A percentile compares a stretch with the other conserved stretches of the same genome.
These are phyloP conservation scores for Thalpophila matura DNA, from an alignment of 2,888 invertebrate genomes.

Conservation along the genomic window DNA sequence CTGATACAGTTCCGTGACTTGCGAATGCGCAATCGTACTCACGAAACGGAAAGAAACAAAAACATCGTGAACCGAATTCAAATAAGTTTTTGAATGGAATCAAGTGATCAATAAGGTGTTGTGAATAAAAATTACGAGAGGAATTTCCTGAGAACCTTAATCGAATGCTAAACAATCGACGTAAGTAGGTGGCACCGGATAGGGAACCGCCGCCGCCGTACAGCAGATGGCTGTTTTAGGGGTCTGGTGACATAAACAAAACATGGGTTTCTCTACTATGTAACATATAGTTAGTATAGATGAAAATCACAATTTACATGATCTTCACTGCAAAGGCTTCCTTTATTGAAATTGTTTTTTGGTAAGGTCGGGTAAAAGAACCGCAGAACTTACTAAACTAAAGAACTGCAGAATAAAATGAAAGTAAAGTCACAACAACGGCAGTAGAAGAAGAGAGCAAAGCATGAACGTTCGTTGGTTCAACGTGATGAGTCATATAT, in stretches of 20 bases:
- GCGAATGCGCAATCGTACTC: conserved; percentile 21
- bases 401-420: neutral
- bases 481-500: conserved; percentile 30
- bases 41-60: conserved; percentile 59
- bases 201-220: conserved; percentile 23
- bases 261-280: conserved; percentile 20
- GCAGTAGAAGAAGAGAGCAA: too few species aligned
- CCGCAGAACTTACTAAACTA: neutral
- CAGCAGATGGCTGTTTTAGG: conserved; percentile 41
- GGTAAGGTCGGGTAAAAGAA: neutral
- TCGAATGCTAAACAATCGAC: conserved; percentile 62
- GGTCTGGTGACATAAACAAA: conserved; percentile 55
- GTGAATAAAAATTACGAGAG: conserved; percentile 62
- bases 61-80: conserved; percentile 59
- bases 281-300: neutral
- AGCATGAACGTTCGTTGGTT: neutral
- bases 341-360: neutral
- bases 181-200: conserved; percentile 55
- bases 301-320: conserved; percentile 4
- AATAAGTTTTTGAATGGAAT: conserved; percentile 55
- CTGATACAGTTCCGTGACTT: conserved; percentile 35
- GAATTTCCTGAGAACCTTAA: conserved; percentile 61
- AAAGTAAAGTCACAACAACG: too few species aligned
- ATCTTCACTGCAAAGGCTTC: neutral
- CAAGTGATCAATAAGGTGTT: conserved; percentile 46